Evolutionary conservation across 2,888 invertebrate species (phyloP).

Genomic region (Apeira syringaria): DNA sequence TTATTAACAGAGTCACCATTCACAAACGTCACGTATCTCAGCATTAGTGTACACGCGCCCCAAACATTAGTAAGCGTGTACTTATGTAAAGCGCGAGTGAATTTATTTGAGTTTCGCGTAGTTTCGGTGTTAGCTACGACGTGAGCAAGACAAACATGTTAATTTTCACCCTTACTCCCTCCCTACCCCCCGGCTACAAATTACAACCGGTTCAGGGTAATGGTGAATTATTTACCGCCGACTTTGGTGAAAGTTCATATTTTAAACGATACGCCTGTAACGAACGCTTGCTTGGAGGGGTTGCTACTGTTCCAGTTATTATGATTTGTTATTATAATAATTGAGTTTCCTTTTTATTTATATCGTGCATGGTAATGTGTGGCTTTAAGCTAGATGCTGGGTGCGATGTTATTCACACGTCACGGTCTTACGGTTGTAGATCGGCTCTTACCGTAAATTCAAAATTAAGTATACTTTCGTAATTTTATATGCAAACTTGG

Average conservation of each 20-base stretch:
- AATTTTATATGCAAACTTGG: too few relatives aligned
- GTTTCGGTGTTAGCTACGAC: constrained; percentile 76
- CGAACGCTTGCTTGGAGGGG: constrained; percentile 3
- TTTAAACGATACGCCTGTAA: constrained; percentile 38
- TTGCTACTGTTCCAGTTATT: constrained; percentile 20
- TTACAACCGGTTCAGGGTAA: constrained; percentile 32
- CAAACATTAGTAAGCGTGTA: constrained; percentile 66
- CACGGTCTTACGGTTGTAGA: too few relatives aligned
- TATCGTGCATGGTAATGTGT: too few relatives aligned
- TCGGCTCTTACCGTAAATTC: too few relatives aligned
- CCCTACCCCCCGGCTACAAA: constrained; percentile 31
- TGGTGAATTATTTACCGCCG: constrained; percentile 61
- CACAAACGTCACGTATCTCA: not conserved
- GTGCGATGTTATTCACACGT: too few relatives aligned
- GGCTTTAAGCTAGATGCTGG: too few relatives aligned
- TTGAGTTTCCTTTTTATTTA: not conserved
- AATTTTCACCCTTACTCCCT: constrained; percentile 62
- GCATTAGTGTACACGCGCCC: constrained; percentile 11
- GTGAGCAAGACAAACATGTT: constrained; percentile 82
- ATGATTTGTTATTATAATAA: constrained; percentile 1
- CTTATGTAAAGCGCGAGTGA: constrained; percentile 77
- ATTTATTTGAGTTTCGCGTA: constrained; percentile 81
- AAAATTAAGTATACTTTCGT: too few relatives aligned
- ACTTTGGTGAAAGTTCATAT: constrained; percentile 64
- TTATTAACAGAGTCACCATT: too few relatives aligned